phyloP scores from a whole-genome alignment of 2,888 invertebrate species.

The Cloeon dipterum region DNA sequence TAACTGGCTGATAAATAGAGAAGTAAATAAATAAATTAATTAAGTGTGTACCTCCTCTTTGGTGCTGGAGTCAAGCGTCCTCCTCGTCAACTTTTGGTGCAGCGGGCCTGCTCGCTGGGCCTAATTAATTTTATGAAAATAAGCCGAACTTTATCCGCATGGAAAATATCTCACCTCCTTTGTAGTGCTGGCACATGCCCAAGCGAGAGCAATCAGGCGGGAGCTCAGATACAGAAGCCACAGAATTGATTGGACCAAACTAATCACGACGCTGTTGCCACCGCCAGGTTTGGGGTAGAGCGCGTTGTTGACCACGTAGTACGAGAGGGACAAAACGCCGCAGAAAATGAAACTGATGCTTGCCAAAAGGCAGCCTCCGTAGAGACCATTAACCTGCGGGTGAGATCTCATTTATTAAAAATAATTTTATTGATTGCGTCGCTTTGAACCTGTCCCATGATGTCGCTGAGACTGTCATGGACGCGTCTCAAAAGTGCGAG shows the following conservation, averaged over 20 bases:
- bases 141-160: neutral
- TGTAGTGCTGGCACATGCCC: neutral
- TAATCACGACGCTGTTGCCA: neutral
- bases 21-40: too few species aligned
- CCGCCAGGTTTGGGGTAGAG: neutral
- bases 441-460: too few species aligned
- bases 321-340: neutral
- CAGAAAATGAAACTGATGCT: constrained; percentile 1
- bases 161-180: too few species aligned
- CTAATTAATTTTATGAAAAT: neutral
- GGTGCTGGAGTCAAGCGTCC: neutral
- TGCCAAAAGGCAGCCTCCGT: neutral
- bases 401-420: too few species aligned
- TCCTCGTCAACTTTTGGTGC: neutral
- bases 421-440: too few species aligned
- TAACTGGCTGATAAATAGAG: too few species aligned
- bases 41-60: constrained; percentile 1
- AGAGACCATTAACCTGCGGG: neutral
- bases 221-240: neutral
- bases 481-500: neutral
- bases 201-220: neutral
- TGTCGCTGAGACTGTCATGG: neutral
- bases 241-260: neutral
- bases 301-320: constrained; percentile 1
- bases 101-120: neutral